Conservation (phyloP, 2,797 vertebrate genomes). For the Sylvia borin region DNA sequence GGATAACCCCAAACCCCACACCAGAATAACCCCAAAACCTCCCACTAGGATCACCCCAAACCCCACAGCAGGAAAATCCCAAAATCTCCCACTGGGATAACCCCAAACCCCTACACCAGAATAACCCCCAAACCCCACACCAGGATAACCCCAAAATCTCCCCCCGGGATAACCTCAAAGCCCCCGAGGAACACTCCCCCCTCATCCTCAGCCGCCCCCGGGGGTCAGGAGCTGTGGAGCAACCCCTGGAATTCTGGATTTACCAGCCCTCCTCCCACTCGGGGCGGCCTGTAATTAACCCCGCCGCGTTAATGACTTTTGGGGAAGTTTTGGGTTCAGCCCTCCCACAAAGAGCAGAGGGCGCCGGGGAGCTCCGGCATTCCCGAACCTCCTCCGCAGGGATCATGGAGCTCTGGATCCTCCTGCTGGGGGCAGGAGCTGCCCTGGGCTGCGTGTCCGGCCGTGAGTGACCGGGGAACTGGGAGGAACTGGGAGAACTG, state of each 20-base stretch:
- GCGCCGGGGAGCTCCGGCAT: not conserved
- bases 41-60: too few species aligned
- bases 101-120: too few species aligned
- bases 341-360: not conserved
- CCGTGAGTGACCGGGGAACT: slow-evolving; percentile 24
- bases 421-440: not conserved
- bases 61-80: too few species aligned
- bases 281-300: slow-evolving; percentile 28
- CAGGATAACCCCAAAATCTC: too few species aligned
- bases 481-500: not conserved
- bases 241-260: not conserved
- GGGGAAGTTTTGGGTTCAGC: not conserved
- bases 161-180: not conserved
- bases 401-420: not conserved
- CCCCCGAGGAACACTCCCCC: not conserved
- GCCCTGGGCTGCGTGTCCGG: not conserved
- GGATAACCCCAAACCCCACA: too few species aligned
- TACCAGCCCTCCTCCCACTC: slow-evolving; percentile 21
- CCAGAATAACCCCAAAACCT: too few species aligned
- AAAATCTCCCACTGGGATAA: too few species aligned
- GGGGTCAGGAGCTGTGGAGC: not conserved
- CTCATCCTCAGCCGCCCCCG: accelerated
- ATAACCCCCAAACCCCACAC: too few species aligned
- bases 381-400: not conserved
- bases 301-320: not conserved